Evolutionary conservation across 2,113 vertebrate genomes (phyloP).

Genomic region (Pantherophis guttatus): DNA sequence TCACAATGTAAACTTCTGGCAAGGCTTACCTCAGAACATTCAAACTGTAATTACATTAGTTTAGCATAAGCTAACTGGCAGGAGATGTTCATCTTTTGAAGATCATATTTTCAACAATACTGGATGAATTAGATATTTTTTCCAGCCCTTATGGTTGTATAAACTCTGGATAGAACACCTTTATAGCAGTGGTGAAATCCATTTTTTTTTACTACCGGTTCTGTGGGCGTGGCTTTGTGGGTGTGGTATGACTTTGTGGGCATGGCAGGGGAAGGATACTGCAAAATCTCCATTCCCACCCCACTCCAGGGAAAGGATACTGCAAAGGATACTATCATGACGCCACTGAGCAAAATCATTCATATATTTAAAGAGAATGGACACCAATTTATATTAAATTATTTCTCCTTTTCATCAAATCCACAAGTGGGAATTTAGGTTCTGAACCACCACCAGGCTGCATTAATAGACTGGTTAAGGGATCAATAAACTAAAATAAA

Average conservation of each 20-base stretch:
- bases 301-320: too few relatives aligned
- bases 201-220: too few relatives aligned
- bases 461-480: neutral
- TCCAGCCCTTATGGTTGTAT: neutral
- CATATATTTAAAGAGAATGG: neutral
- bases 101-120: neutral
- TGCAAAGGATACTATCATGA: neutral
- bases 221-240: too few relatives aligned
- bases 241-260: too few relatives aligned
- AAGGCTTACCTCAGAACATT: neutral
- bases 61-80: neutral
- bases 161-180: neutral
- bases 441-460: neutral
- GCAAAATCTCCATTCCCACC: too few relatives aligned
- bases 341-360: neutral
- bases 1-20: neutral
- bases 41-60: neutral
- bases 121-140: neutral
- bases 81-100: neutral
- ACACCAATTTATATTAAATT: neutral
- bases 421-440: neutral
- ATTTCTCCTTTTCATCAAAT: neutral
- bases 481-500: neutral
- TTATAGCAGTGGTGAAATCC: neutral
- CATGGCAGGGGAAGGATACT: too few relatives aligned